Evolutionary conservation across 2,888 invertebrate species (phyloP), one percentile per base, ranked within the genome.

Genomic region (Tinea pellionella): DNA sequence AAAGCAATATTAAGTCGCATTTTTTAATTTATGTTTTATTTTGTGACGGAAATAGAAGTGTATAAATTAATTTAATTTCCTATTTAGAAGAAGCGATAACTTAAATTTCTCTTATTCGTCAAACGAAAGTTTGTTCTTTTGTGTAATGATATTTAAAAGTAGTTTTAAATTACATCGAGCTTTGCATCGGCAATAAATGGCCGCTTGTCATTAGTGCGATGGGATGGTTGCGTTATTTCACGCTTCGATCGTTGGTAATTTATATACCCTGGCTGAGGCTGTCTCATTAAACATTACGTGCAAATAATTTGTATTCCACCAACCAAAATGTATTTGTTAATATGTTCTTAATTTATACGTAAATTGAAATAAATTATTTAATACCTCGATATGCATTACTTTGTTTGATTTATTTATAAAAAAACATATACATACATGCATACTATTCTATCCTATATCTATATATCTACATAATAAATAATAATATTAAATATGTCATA

Each of bases 201-300:
- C 47, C 24, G 61, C 61, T 63, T 62, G 62, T 64, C 67, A 68
- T 70, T 69, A 69, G 65, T 63, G 64, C 24, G 15, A 30, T 18
- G 12, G 51, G 41, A 60, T 43, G 51, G 32, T 41, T 16, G 41
- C 29, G 43, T 42, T 59, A 59, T 66, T 71, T 70, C 69, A 68
- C 69, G 69, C 67, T 68, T 70, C 67, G 67, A 64, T 53, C 53
- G 47, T 65, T 67, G 66, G 62, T 72, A 73, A 74, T 75, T 70
- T 68, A 66, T 67, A 66, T 66, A 62, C 63, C 64, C 63, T 61
- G 64, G 66, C 67, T 66, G 18, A 13, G 24, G 67, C 65, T 67
- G 69, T 69, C 68, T 67, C 66, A 65, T 68, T 67, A 64, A 65
- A 67, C 66, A 66, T 73, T 68, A 69, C 65, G 67, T 65, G 65